phyloP scores from a whole-genome alignment of 2,113 vertebrate species.

The Tetrax tetrax region DNA sequence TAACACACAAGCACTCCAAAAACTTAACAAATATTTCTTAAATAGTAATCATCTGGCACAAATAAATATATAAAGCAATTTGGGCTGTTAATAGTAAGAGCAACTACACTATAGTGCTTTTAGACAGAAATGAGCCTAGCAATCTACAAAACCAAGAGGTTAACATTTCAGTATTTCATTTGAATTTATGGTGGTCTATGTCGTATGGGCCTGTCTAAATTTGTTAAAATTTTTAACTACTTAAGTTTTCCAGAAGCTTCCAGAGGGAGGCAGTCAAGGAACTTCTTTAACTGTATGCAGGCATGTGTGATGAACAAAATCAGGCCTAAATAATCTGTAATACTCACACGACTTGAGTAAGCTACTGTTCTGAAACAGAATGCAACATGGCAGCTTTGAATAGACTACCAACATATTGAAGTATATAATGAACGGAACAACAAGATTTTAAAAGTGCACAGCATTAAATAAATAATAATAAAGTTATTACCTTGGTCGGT shows the following conservation, averaged over 20 bases:
- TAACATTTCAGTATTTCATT: not conserved
- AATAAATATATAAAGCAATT: not conserved
- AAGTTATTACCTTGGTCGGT: constrained; percentile 83
- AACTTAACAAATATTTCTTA: not conserved
- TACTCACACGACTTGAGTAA: not conserved
- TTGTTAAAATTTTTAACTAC: not conserved
- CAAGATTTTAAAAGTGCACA: not conserved
- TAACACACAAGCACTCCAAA: not conserved
- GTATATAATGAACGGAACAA: not conserved
- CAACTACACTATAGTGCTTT: not conserved
- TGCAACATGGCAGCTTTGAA: fast-evolving
- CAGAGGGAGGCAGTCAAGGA: constrained; percentile 34
- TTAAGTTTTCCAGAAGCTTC: not conserved
- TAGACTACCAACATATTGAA: not conserved
- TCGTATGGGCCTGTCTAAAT: not conserved
- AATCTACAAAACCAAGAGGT: not conserved
- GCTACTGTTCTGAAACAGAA: not conserved
- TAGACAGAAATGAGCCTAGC: not conserved
- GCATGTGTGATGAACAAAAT: not conserved
- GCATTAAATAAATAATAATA: not conserved
- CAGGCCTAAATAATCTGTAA: not conserved
- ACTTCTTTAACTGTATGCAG: not conserved
- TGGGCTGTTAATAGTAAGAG: not conserved
- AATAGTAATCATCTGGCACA: not conserved
- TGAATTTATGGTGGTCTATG: not conserved